These are phyloP conservation scores for Heteromyza rotundicornis DNA, from an alignment of 2,888 invertebrate genomes.

Conservation along the genomic window DNA sequence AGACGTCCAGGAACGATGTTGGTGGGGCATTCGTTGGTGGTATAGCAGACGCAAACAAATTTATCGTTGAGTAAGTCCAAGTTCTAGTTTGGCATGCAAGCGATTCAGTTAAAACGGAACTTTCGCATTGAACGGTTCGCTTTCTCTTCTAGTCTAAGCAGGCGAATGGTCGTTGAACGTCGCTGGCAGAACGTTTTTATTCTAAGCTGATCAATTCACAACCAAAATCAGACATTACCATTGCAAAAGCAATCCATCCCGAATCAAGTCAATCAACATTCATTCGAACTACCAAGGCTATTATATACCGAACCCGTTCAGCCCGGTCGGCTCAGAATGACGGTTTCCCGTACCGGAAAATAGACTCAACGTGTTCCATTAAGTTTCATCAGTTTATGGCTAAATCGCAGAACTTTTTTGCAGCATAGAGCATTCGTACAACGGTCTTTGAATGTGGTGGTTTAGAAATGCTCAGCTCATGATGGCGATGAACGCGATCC, in stretches of 20 bases:
- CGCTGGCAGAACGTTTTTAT: background rate
- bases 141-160: slow-evolving; percentile 14
- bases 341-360: slow-evolving; percentile 1
- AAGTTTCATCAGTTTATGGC: slow-evolving; percentile 41
- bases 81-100: slow-evolving; percentile 45
- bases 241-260: background rate
- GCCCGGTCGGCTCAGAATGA: no score
- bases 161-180: slow-evolving; percentile 1
- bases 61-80: slow-evolving; percentile 61
- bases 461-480: slow-evolving; percentile 6
- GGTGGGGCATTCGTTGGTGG: no score
- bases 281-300: background rate
- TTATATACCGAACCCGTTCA: no score
- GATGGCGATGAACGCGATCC: background rate
- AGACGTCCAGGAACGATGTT: background rate
- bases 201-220: background rate
- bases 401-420: slow-evolving; percentile 37
- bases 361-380: slow-evolving; percentile 25
- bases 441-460: slow-evolving; percentile 41
- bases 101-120: slow-evolving; percentile 61
- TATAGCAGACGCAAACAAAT: slow-evolving; percentile 52
- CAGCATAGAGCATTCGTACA: slow-evolving; percentile 38
- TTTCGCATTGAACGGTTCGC: slow-evolving; percentile 57
- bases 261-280: background rate
- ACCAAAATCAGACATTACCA: no score